Percentiles rank a stretch among this genome's conserved stretches.
phyloP scores from a whole-genome alignment of 2,888 invertebrate species.

The Hofmannophila pseudospretella region DNA sequence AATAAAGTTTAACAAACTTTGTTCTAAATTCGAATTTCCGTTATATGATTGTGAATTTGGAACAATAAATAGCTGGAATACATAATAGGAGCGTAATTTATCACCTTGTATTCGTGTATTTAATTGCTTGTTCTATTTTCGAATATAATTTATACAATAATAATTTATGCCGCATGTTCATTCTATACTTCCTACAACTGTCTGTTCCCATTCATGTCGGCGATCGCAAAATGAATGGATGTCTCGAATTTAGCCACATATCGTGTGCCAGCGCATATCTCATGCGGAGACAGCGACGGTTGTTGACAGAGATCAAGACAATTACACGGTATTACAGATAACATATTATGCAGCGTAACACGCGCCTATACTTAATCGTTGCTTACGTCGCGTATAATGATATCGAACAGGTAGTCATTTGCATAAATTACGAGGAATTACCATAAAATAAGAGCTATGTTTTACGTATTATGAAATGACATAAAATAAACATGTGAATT shows the following conservation, averaged over 20 bases:
- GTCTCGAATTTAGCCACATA: slow-evolving; percentile 66
- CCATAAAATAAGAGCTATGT: slow-evolving; percentile 3
- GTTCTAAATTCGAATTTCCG: slow-evolving; percentile 10
- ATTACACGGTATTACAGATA: slow-evolving; percentile 56
- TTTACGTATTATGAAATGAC: neutral
- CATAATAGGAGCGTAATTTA: slow-evolving; percentile 40
- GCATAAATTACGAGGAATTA: slow-evolving; percentile 13
- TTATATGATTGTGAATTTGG: slow-evolving; percentile 25
- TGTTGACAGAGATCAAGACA: slow-evolving; percentile 58
- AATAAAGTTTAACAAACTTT: slow-evolving; percentile 24
- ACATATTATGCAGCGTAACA: slow-evolving; percentile 56
- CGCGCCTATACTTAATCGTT: slow-evolving; percentile 54
- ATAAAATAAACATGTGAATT: neutral
- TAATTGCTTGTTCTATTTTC: slow-evolving; percentile 47
- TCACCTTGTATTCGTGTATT: slow-evolving; percentile 29
- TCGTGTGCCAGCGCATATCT: slow-evolving; percentile 70
- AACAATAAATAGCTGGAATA: slow-evolving; percentile 36
- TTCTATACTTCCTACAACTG: slow-evolving; percentile 42
- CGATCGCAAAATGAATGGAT: slow-evolving; percentile 67
- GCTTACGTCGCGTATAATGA: slow-evolving; percentile 49
- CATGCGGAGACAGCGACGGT: slow-evolving; percentile 51
- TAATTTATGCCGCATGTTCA: slow-evolving; percentile 46
- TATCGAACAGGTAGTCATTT: slow-evolving; percentile 29
- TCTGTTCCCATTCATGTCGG: slow-evolving; percentile 65
- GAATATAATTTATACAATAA: slow-evolving; percentile 48